Evolutionary conservation across 2,888 invertebrate species (phyloP).

Genomic region (Lumbricus terrestris): DNA sequence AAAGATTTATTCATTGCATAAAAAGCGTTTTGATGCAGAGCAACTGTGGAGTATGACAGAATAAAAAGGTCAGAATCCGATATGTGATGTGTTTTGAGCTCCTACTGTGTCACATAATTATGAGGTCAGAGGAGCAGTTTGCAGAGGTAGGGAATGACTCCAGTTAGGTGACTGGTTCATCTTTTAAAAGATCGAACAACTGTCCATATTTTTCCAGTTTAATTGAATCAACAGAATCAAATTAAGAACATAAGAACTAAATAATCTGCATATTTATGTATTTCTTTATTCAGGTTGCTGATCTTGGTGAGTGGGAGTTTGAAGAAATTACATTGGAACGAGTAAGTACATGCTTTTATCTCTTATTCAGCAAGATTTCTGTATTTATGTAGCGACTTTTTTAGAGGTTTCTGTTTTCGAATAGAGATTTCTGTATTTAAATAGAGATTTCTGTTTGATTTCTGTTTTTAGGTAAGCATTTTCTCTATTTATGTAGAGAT

Average conservation of each 20-base stretch:
- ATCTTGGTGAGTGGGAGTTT: constrained; percentile 75
- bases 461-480: too few species aligned
- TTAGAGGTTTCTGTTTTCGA: too few species aligned
- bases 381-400: neutral
- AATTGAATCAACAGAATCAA: neutral
- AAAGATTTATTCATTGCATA: too few species aligned
- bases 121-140: neutral
- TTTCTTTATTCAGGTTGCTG: constrained; percentile 53
- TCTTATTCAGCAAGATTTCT: neutral
- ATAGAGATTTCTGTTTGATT: too few species aligned
- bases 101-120: too few species aligned
- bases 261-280: neutral
- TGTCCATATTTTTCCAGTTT: neutral
- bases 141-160: neutral
- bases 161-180: neutral
- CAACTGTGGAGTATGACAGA: too few species aligned
- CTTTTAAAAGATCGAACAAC: neutral
- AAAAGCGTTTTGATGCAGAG: too few species aligned
- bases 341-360: constrained; percentile 44
- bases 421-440: too few species aligned
- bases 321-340: constrained; percentile 87
- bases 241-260: neutral
- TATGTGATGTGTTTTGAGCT: neutral
- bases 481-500: too few species aligned
- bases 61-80: too few species aligned